Evolutionary conservation across 1,140 invertebrate species (phyloP).

Genomic region (Dryas iulia): DNA sequence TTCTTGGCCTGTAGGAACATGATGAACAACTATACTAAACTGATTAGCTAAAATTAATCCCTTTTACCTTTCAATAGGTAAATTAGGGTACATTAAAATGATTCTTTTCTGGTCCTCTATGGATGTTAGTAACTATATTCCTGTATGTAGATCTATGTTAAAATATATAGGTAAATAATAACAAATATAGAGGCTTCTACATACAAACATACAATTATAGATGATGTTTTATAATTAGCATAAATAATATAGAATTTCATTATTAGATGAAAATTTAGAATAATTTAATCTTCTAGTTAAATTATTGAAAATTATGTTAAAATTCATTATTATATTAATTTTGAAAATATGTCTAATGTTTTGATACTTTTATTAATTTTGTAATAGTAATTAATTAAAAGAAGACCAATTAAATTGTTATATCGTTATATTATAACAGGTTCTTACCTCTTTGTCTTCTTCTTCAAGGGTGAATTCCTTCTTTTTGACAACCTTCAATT

Average conservation of each 20-base stretch:
- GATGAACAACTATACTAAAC: constrained; percentile 44
- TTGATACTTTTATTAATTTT: neutral
- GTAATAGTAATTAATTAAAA: constrained; percentile 3
- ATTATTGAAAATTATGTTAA: neutral
- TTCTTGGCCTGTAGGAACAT: constrained; percentile 86
- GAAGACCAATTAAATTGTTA: neutral
- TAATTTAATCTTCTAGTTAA: neutral
- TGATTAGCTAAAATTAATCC: constrained; percentile 2
- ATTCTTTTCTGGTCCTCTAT: neutral
- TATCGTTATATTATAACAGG: neutral
- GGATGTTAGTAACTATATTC: neutral
- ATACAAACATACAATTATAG: neutral
- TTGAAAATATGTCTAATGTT: neutral
- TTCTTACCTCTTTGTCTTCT: constrained; percentile 94
- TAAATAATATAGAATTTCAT: neutral
- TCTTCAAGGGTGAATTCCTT: constrained; percentile 99
- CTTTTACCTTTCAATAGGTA: neutral
- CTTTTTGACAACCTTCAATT: constrained; percentile 99
- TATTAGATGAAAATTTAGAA: neutral
- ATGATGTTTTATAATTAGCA: neutral
- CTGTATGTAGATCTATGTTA: neutral
- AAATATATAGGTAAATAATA: neutral
- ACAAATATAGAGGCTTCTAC: neutral
- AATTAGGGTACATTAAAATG: neutral
- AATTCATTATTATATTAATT: constrained; percentile 3